Base-by-base conservation (phyloP, 2,797 vertebrate genomes). In the Tapera naevia region DNA sequence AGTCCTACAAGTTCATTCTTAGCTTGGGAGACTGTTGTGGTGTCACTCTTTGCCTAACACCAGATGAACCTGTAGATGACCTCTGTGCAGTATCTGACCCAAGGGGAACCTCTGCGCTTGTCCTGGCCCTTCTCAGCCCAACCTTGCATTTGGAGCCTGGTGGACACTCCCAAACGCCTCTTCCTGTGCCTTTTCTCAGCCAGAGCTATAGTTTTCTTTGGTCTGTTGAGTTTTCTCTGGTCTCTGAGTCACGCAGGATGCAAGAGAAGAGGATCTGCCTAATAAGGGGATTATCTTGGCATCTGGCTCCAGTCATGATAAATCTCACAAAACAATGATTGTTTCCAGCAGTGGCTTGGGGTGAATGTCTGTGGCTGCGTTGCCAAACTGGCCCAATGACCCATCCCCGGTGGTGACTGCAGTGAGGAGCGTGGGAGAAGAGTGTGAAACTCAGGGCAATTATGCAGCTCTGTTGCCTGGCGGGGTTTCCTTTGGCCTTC, bases 241-340 rank as follows among this genome's bases (percentile, higher is more conserved):
- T 70, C 79, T 56, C 83, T 88, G 91, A 95, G 79, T 95, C 94
- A 91, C 5, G 21, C 60, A 54, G 94, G 60, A 89, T 74, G 89
- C 81, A 60, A 35, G 12, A 89, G 24, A 30, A 50, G 91, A 91
- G 71, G 53, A 53, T 83, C 57, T 74, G 73, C 64, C 70, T 89
- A 79, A 90, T n/a, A 27, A 51, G 69, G 88, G 93, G 95, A 93
- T 94, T 94, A 94, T 78, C 46, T 39, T 13, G 88, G 89, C 83
- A 70, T 91, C 91, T 88, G 80, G 46, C 76, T 92, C 60, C 79
- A 5, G 86, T 95, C 85, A 25, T 13, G 57, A 89, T 1, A 23
- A 71, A 91, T 64, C 93, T 73, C 53, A 14, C 33, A 50, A 17
- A 64, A 90, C 84, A 89, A 53, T 56, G 51, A 72, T 17, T 46